A percentile compares a stretch with the other conserved stretches of the same genome.
phyloP scores from a whole-genome alignment of 2,888 invertebrate genomes.

The Xylota segnis region DNA sequence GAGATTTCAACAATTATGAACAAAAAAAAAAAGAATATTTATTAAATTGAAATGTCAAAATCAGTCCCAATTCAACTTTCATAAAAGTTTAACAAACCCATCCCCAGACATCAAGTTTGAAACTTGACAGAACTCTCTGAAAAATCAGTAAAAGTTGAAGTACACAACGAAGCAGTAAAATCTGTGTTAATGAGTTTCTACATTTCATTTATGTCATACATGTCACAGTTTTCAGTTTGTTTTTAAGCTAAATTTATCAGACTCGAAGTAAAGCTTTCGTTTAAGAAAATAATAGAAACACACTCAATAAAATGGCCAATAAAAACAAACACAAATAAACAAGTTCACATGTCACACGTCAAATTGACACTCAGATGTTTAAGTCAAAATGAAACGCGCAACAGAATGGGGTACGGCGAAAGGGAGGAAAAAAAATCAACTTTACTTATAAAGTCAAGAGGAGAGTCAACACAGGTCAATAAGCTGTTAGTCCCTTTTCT shows the following conservation, averaged over 20 bases:
- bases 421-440: conserved; percentile 12
- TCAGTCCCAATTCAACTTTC: not conserved
- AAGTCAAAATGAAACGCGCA: conserved; percentile 32
- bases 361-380: conserved; percentile 50
- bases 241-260: too few species aligned
- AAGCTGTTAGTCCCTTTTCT: conserved; percentile 48
- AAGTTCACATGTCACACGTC: conserved; percentile 30
- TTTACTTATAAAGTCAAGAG: conserved; percentile 64
- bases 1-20: not conserved
- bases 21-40: not conserved
- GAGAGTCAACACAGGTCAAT: conserved; percentile 69
- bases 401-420: too few species aligned
- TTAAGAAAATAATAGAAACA: not conserved
- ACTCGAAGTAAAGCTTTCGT: not conserved
- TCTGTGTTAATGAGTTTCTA: not conserved
- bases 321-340: conserved; percentile 17
- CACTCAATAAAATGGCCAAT: not conserved
- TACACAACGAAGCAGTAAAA: conserved; percentile 2
- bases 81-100: not conserved
- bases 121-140: not conserved
- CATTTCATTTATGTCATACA: not conserved
- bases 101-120: not conserved
- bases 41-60: conserved; percentile 9
- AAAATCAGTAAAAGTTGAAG: not conserved
- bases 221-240: not conserved